Base-by-base conservation (phyloP, 1,140 invertebrate species). In the Aphis craccivora region DNA sequence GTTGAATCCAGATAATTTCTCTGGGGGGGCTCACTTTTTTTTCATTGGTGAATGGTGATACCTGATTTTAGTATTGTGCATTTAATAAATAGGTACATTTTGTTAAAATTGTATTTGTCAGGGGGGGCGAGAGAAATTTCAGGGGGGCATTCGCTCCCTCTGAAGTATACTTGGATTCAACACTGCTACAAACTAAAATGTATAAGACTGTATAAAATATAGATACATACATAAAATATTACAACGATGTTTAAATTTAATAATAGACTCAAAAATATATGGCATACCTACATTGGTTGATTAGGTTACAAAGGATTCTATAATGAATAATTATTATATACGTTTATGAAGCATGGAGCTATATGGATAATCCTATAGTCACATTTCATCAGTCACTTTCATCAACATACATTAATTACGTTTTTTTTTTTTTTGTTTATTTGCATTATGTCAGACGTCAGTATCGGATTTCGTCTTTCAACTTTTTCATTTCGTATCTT, bases 351-450 rank as follows among this genome's bases (percentile, higher is more conserved):
- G 55, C 55, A 60, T 48, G 30, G 37, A 40, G 22, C 86, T 45
- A 6, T 86, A 88, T 35, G 30, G n/a, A 88, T 88, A 88, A 48
- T 88, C 14, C 18, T 3, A 40, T 40, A 37, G 53, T 90, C 37
- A 30, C 20, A 30, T 90, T 60, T 55, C 45, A 53, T 89, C 87
- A 87, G 84, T 89, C 87, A 89, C 51, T 45, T 48, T n/a, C 43
- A 48, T 53, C 18, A n/a, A 89, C n/a, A 53, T 37, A 89, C 87
- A 89, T 89, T 89, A 89, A 89, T 89, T 89, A 89, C 8, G 37
- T 40, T 40, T 40, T 40, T 40, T 40, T 5, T 51, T 53, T 35
- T 30, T 89, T 89, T 51, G 87, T 89, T 48, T 89, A 35, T 89
- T 37, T 53, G n/a, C 48, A 35, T 35, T 89, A 51, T 88, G 40